These are phyloP conservation scores for Bhutanitis thaidina DNA, from an alignment of 2,888 invertebrate genomes.

Conservation along the genomic window DNA sequence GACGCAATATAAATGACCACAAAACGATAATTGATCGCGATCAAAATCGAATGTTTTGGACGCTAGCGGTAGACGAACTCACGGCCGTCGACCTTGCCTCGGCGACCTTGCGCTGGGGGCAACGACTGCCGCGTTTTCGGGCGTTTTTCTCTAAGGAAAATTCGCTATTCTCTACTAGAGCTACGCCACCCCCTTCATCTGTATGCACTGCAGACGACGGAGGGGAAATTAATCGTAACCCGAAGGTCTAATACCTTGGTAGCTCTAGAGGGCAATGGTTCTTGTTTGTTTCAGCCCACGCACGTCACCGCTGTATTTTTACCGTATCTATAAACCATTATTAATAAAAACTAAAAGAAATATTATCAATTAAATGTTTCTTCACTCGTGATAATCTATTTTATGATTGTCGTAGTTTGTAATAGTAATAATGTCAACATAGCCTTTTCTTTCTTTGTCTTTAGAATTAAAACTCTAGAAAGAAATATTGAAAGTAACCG, in stretches of 20 bases:
- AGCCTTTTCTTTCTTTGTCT: too few relatives aligned
- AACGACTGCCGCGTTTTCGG: slow-evolving; percentile 61
- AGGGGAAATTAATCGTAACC: slow-evolving; percentile 6
- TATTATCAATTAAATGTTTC: too few relatives aligned
- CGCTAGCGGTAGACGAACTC: slow-evolving; percentile 38
- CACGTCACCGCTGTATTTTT: neutral
- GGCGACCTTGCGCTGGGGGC: slow-evolving; percentile 61
- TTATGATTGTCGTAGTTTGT: too few relatives aligned
- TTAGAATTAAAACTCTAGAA: too few relatives aligned
- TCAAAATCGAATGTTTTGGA: slow-evolving; percentile 41
- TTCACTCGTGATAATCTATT: too few relatives aligned
- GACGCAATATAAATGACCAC: slow-evolving; percentile 12
- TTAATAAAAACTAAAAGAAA: too few relatives aligned
- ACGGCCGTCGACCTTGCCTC: slow-evolving; percentile 56
- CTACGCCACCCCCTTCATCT: slow-evolving; percentile 30
- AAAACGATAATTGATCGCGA: slow-evolving; percentile 11
- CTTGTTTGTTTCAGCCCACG: slow-evolving; percentile 38
- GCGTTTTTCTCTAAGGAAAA: slow-evolving; percentile 71
- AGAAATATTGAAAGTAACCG: too few relatives aligned
- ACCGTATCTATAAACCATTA: neutral
- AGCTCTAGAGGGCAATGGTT: slow-evolving; percentile 48
- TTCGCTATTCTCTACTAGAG: slow-evolving; percentile 42
- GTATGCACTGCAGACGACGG: neutral
- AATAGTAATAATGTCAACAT: too few relatives aligned
- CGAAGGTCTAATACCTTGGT: slow-evolving; percentile 38